Percentiles rank a stretch among this genome's conserved stretches.
Conservation (phyloP, 1,140 invertebrate genomes). For the Aphis craccivora region DNA sequence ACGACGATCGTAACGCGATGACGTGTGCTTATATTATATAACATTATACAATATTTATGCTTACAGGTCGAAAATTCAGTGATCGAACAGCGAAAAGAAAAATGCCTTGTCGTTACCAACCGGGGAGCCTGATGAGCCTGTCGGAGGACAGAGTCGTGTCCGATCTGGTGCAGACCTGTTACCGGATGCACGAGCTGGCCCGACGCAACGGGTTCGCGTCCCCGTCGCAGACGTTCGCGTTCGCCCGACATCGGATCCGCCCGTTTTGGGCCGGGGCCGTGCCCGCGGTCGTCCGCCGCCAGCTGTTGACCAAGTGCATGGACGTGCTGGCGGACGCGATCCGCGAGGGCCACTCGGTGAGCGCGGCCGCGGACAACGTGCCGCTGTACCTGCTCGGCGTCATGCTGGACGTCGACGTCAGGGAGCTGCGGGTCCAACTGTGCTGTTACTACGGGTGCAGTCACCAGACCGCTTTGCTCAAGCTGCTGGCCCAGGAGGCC, state of each 20-base stretch:
- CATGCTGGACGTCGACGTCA: conserved; percentile 66
- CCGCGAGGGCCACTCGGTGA: conserved; percentile 60
- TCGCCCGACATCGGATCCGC: conserved; percentile 65
- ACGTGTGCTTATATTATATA: neutral
- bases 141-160: conserved; percentile 65
- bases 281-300: conserved; percentile 63
- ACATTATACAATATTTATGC: neutral
- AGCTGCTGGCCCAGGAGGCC: conserved; percentile 65
- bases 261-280: conserved; percentile 65
- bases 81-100: conserved; percentile 57
- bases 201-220: neutral
- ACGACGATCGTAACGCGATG: neutral
- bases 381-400: conserved; percentile 65
- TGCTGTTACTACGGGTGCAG: conserved; percentile 69
- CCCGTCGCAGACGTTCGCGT: conserved; percentile 62
- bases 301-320: conserved; percentile 65
- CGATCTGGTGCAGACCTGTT: conserved; percentile 60
- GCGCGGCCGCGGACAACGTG: conserved; percentile 64
- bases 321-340: conserved; percentile 63
- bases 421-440: conserved; percentile 65
- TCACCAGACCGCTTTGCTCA: conserved; percentile 66
- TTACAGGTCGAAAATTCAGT: conserved; percentile 18
- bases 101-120: conserved; percentile 67
- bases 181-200: conserved; percentile 24
- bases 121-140: conserved; percentile 64